Base-by-base conservation (phyloP, 2,888 invertebrate genomes). In the Leptarthrus brevirostris region DNA sequence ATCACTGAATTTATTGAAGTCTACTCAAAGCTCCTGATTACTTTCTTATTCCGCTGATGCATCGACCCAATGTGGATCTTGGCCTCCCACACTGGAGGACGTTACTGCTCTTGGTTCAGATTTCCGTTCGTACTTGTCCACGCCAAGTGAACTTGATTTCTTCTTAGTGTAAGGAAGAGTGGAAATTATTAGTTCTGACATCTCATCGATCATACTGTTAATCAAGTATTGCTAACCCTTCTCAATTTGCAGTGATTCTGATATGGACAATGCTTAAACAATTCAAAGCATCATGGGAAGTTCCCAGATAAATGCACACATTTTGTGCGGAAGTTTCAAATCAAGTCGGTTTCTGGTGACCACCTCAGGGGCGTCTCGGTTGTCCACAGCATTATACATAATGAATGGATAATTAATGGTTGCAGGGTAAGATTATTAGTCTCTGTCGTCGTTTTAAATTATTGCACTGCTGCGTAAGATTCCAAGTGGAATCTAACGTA, bases 291-390 rank as follows among this genome's bases (percentile, higher is more conserved):
- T 18, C 58, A 58, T 58, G 58, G 58, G 58, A 58, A 58, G 24
- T 47, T 44, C 16, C 64, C 24, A 40, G 22, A 64, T 64, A 44
- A 44, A 24, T 64, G 8, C 64, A 47, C 64, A 64, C 44, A 44
- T 44, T 44, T 64, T 64, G 22, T 44, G 44, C 64, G 64, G 64
- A 64, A 64, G 64, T 64, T 64, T 64, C 64, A 47, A 64, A 64
- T 64, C 44, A 64, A 64, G 64, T 64, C 64, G 64, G 64, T 64
- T 47, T 47, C 20, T 24, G 64, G 64, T 8, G 64, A 47, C 64
- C 64, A 64, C 64, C 64, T 64, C 64, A 20, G 44, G 61, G 64
- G 64, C 64, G 64, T 24, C 64, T 2, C 47, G 26, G 64, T 64
- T 64, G 64, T 64, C 64, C 64, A 24, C 64, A 64, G 47, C 64